A percentile compares a stretch with the other conserved stretches of the same genome.
These are phyloP conservation scores for Cerastoderma edule DNA, from an alignment of 2,888 invertebrate species.

Conservation along the genomic window DNA sequence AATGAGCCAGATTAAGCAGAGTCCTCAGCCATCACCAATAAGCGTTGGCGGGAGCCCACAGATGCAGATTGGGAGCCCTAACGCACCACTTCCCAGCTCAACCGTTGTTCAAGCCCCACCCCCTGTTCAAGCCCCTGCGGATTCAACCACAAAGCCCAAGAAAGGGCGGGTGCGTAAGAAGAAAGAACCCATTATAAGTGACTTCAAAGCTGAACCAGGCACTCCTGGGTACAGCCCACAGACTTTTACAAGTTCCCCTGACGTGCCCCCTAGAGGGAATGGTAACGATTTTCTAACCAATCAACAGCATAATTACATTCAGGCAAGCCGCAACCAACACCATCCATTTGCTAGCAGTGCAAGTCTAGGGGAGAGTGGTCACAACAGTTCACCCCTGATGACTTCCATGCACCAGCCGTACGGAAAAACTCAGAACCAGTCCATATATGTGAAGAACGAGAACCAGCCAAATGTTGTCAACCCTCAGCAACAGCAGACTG, in stretches of 20 bases:
- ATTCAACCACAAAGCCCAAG: slow-evolving; percentile 81
- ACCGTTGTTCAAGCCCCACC: slow-evolving; percentile 67
- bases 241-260: slow-evolving; percentile 39
- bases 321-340: slow-evolving; percentile 34
- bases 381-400: slow-evolving; percentile 39
- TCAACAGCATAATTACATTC: slow-evolving; percentile 39
- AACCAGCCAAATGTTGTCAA: slow-evolving; percentile 47
- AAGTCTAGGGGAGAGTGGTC: slow-evolving; percentile 25
- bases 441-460: slow-evolving; percentile 49
- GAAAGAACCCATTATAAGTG: slow-evolving; percentile 52
- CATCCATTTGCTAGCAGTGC: slow-evolving; percentile 40
- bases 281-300: slow-evolving; percentile 37
- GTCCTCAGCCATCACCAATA: slow-evolving; percentile 68
- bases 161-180: slow-evolving; percentile 71
- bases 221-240: slow-evolving; percentile 40
- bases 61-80: slow-evolving; percentile 68
- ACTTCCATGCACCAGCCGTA: slow-evolving; percentile 33
- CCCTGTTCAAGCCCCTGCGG: slow-evolving; percentile 79
- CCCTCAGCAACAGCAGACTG: slow-evolving; percentile 24
- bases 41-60: slow-evolving; percentile 71
- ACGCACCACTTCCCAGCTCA: slow-evolving; percentile 66
- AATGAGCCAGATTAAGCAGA: slow-evolving; percentile 59
- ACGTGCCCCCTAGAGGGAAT: slow-evolving; percentile 38
- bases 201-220: slow-evolving; percentile 35
- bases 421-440: slow-evolving; percentile 28